Base-by-base conservation (phyloP, 2,888 invertebrate genomes). In the Leuctra nigra region DNA sequence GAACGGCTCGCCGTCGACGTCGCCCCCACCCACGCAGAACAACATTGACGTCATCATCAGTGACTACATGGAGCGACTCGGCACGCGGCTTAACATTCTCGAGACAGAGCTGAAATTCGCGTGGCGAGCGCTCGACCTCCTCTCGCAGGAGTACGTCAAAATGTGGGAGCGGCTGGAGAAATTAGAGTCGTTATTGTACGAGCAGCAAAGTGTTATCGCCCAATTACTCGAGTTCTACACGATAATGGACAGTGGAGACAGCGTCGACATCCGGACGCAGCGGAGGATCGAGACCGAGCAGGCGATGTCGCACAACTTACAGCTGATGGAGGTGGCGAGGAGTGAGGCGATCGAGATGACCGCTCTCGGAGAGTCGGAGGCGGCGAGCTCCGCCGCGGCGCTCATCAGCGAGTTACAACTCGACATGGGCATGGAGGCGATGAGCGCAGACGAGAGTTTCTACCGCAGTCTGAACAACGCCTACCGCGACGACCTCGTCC, bases 151-250 rank as follows among this genome's bases (percentile, higher is more conserved):
- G 70, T 94, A 93, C 68, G 88, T 92, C 54, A 88, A 91, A 70
- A 94, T 94, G 87, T 94, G 93, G 92, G 89, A 90, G 67, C 78
- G 92, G 44, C 75, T 94, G 59, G 93, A 94, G 68, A 89, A 92
- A 70, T 75, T 94, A 24, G 93, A 94, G 70, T 82, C 87, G 20
- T 79, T 93, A 59, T 80, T 93, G 2, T 83, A 86, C 70, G 92
- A 93, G 68, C 94, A 94, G 71, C 93, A 93, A 70, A 87, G 88
- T 64, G 91, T 93, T 41, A 91, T 94, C 66, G 83, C 87, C 53
- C 92, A 92, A 68, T 76, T 94, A 66, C 81, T 93, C 68, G 86
- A 87, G 68, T 85, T 87, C 72, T 87, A 87, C 69, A 80, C 84
- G 1, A 80, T 75, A 54, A 72, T 82, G 62, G 79, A 81, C 60